phyloP scores from a whole-genome alignment of 2,888 invertebrate species.

The Protula sp. region DNA sequence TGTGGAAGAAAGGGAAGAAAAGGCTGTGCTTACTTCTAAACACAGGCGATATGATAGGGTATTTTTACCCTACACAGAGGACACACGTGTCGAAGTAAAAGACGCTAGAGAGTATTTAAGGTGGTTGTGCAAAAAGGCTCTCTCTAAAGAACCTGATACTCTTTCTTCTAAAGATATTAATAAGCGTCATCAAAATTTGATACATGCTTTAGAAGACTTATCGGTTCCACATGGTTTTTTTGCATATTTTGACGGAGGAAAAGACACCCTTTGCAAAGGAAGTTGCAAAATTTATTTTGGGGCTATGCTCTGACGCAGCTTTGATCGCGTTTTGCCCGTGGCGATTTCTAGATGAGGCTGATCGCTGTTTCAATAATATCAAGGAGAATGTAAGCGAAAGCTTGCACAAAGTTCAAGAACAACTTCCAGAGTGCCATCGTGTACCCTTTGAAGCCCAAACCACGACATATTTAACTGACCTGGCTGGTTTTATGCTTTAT shows the following conservation, averaged over 20 bases:
- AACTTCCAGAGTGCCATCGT: background rate
- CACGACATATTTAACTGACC: background rate
- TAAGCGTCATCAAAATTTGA: too few species aligned
- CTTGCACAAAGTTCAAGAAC: background rate
- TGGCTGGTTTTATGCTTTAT: background rate
- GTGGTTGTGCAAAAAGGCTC: too few species aligned
- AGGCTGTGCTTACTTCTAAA: background rate
- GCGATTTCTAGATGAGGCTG: background rate
- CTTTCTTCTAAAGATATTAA: too few species aligned
- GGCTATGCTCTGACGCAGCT: background rate
- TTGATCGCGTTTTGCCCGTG: background rate
- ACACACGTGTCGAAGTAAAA: background rate
- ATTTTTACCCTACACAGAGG: background rate
- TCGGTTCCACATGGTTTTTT: too few species aligned
- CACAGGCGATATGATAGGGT: conserved; percentile 3
- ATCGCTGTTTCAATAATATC: background rate
- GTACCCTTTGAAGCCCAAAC: background rate
- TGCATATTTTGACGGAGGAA: too few species aligned
- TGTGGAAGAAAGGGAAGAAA: background rate
- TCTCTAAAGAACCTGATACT: too few species aligned
- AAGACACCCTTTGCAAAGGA: too few species aligned
- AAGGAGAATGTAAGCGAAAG: background rate
- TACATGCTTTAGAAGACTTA: too few species aligned
- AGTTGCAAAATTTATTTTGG: too few species aligned
- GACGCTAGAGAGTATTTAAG: too few species aligned